Evolutionary conservation across 2,888 invertebrate species (phyloP).

Genomic region (Coremacera marginata): DNA sequence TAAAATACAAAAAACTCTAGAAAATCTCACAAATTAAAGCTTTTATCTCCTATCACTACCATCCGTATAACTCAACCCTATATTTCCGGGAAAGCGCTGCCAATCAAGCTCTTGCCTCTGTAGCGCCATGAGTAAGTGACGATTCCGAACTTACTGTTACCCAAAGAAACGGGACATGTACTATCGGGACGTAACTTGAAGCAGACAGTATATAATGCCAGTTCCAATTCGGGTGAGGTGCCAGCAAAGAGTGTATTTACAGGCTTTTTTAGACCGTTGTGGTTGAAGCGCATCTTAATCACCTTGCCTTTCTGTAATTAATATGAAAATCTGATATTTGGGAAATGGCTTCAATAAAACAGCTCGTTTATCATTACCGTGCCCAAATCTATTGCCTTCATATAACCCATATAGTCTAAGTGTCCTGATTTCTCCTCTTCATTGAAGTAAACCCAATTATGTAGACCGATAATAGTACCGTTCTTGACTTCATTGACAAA

Average conservation of each 20-base stretch:
- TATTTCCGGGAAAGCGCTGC: conserved; percentile 86
- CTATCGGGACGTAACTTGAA: conserved; percentile 82
- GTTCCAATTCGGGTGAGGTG: conserved; percentile 91
- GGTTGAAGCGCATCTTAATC: conserved; percentile 79
- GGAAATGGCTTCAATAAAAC: not conserved
- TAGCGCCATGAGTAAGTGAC: conserved; percentile 81
- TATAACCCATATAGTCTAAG: conserved; percentile 84
- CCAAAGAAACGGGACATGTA: conserved; percentile 80
- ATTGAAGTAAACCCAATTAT: conserved; percentile 91
- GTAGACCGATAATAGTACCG: conserved; percentile 83
- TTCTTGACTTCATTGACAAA: conserved; percentile 90
- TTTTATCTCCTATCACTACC: not conserved
- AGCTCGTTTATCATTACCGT: conserved; percentile 72
- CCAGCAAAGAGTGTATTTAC: conserved; percentile 85
- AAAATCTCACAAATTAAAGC: not conserved
- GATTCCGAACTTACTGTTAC: conserved; percentile 79
- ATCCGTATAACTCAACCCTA: conserved; percentile 61
- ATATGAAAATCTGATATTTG: not conserved
- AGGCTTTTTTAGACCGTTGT: conserved; percentile 80
- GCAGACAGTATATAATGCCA: conserved; percentile 90
- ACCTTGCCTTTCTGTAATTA: conserved; percentile 79
- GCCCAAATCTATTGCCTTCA: conserved; percentile 78
- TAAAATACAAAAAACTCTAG: not conserved
- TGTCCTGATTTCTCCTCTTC: conserved; percentile 80
- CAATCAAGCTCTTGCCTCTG: conserved; percentile 82